Percentiles rank a stretch among this genome's conserved stretches.
These are phyloP conservation scores for Drosophila mercatorum DNA, from an alignment of 2,888 invertebrate species.

Conservation along the genomic window DNA sequence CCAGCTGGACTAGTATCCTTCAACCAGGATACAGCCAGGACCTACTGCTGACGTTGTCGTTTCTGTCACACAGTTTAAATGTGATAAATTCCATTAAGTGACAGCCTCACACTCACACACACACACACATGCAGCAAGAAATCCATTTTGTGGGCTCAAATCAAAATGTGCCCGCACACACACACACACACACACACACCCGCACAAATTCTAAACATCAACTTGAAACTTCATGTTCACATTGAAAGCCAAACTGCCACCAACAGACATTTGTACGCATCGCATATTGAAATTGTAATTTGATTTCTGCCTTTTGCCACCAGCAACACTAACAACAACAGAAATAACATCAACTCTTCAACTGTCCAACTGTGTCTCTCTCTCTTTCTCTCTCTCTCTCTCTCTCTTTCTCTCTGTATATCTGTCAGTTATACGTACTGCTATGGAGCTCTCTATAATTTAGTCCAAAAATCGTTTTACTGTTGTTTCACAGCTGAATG, in stretches of 20 bases:
- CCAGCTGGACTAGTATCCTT: constrained; percentile 45
- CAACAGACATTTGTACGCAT: constrained; percentile 77
- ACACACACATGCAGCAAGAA: constrained; percentile 57
- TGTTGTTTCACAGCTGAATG: constrained; percentile 11
- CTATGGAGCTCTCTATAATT: constrained; percentile 29
- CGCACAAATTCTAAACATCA: constrained; percentile 63
- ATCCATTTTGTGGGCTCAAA: constrained; percentile 73
- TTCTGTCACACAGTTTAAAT: constrained; percentile 76
- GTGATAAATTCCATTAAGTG: constrained; percentile 80
- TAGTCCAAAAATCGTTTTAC: constrained; percentile 15
- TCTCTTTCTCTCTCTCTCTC: constrained; percentile 2
- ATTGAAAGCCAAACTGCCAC: constrained; percentile 77
- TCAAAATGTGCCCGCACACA: constrained; percentile 54
- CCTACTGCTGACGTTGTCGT: constrained; percentile 58
- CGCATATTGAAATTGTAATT: constrained; percentile 79
- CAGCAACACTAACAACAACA: constrained; percentile 52
- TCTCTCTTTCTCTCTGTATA: background rate
- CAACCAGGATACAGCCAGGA: constrained; percentile 21
- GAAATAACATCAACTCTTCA: constrained; percentile 47
- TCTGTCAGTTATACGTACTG: constrained; percentile 12
- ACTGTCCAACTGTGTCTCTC: constrained; percentile 25
- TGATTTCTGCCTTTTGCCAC: constrained; percentile 76
- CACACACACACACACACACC: constrained; percentile 23
- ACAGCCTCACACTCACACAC: constrained; percentile 54
- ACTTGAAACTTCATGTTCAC: constrained; percentile 74